A percentile compares a stretch with the other conserved stretches of the same genome.
Evolutionary conservation across 2,888 invertebrate species (phyloP).

Genomic region (Sialis fuliginosa): DNA sequence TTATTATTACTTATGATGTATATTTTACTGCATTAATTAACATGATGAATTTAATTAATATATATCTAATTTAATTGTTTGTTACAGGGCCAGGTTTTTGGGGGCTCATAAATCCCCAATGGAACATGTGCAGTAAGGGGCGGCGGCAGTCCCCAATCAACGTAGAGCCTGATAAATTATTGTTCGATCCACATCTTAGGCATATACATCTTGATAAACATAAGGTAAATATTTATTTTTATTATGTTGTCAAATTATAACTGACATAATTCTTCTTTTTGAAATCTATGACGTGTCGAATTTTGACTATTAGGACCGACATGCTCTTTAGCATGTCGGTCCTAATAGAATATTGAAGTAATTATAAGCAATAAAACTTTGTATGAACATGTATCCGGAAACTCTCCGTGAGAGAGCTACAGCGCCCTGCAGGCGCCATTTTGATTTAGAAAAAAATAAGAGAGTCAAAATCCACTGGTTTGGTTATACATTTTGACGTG

Average conservation of each 20-base stretch:
- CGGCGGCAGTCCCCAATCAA: conserved; percentile 93
- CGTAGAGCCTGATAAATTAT: conserved; percentile 83
- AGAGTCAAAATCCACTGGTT: too few species aligned
- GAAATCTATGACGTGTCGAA: too few species aligned
- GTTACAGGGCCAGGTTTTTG: conserved; percentile 88
- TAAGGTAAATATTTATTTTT: conserved; percentile 43
- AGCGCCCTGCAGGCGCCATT: too few species aligned
- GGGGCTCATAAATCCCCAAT: conserved; percentile 96
- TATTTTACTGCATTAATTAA: conserved; percentile 1
- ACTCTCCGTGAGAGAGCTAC: too few species aligned
- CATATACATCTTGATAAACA: conserved; percentile 84
- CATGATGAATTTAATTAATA: too few species aligned
- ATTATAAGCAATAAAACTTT: too few species aligned
- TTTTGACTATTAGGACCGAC: too few species aligned
- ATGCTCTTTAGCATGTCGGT: too few species aligned
- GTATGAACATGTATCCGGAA: too few species aligned
- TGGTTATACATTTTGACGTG: too few species aligned
- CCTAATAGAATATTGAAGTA: too few species aligned
- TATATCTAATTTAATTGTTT: conserved; percentile 5
- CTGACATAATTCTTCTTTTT: neutral
- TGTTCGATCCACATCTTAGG: conserved; percentile 88
- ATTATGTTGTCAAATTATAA: conserved; percentile 9
- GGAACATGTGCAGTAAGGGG: conserved; percentile 95
- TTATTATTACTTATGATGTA: neutral
- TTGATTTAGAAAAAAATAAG: too few species aligned